These are phyloP conservation scores for Leptatherina wallacei DNA, from an alignment of 2,797 vertebrate genomes.

Conservation along the genomic window DNA sequence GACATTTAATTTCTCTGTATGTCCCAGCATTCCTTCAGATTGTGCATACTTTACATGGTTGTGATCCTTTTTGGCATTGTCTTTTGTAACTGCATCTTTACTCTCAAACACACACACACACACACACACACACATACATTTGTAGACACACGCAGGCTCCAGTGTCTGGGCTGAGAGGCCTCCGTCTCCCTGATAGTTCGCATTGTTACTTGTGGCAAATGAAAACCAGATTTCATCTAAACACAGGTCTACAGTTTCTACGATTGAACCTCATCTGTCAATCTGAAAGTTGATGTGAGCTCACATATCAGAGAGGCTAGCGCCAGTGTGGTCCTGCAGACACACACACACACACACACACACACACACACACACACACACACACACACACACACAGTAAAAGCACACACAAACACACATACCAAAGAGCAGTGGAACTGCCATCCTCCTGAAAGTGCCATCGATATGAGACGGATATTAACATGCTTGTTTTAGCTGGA, in stretches of 20 bases:
- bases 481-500: constrained; percentile 52
- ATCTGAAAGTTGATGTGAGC: constrained; percentile 56
- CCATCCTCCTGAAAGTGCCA: constrained; percentile 46
- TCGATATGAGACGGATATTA: constrained; percentile 59
- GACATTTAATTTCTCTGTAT: constrained; percentile 44
- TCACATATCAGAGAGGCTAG: constrained; percentile 68
- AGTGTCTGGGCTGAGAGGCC: constrained; percentile 66
- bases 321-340: constrained; percentile 60
- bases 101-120: constrained; percentile 8
- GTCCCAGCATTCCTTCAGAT: constrained; percentile 41
- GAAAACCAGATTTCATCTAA: constrained; percentile 77
- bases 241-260: constrained; percentile 67
- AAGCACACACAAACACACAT: constrained; percentile 25
- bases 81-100: constrained; percentile 48
- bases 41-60: constrained; percentile 31
- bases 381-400: constrained; percentile 17
- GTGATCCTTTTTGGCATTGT: constrained; percentile 59
- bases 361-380: too few species aligned
- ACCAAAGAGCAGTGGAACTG: constrained; percentile 32
- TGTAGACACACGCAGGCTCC: constrained; percentile 53
- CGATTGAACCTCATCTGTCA: constrained; percentile 71
- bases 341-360: constrained; percentile 5
- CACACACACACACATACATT: constrained; percentile 20
- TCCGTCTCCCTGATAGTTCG: constrained; percentile 64
- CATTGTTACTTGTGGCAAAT: constrained; percentile 73